Conservation (phyloP, 2,113 vertebrate species). For the Mola mola region DNA sequence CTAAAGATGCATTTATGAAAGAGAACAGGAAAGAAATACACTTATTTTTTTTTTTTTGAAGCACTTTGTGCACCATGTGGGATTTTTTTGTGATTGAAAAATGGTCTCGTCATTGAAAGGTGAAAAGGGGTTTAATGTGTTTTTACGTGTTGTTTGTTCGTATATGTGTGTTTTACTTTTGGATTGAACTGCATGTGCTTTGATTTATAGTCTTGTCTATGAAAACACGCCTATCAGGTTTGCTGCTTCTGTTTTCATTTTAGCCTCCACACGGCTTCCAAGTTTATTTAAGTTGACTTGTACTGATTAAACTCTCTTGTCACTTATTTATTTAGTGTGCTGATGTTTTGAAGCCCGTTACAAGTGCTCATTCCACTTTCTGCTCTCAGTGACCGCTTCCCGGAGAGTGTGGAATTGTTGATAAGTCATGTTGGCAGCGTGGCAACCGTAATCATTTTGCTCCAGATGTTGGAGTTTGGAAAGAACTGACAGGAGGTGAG, state of each 20-base stretch:
- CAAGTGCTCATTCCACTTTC: conserved; percentile 47
- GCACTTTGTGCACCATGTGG: too few relatives aligned
- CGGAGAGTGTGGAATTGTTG: conserved; percentile 72
- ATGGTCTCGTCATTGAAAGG: background rate
- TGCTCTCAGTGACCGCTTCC: conserved; percentile 37
- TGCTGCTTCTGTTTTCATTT: conserved; percentile 26
- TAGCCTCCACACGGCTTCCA: conserved; percentile 23
- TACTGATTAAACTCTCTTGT: conserved; percentile 50
- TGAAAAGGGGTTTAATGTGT: background rate
- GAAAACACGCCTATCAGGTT: conserved; percentile 36
- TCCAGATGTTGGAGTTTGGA: conserved; percentile 78
- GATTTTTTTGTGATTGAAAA: background rate
- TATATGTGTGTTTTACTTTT: too few relatives aligned
- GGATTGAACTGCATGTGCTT: conserved; percentile 6
- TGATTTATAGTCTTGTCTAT: conserved; percentile 16
- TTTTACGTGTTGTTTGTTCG: background rate
- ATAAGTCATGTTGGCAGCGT: conserved; percentile 75
- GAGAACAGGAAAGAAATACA: conserved; percentile 4
- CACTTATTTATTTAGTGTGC: conserved; percentile 56
- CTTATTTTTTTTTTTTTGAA: background rate
- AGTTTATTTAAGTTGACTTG: conserved; percentile 44
- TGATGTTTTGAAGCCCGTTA: conserved; percentile 53
- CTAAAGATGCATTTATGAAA: conserved; percentile 17
- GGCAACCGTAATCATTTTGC: conserved; percentile 76
- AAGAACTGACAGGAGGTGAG: conserved; percentile 56